Conservation (phyloP, 2,113 vertebrate genomes). For the Notothenia coriiceps region DNA sequence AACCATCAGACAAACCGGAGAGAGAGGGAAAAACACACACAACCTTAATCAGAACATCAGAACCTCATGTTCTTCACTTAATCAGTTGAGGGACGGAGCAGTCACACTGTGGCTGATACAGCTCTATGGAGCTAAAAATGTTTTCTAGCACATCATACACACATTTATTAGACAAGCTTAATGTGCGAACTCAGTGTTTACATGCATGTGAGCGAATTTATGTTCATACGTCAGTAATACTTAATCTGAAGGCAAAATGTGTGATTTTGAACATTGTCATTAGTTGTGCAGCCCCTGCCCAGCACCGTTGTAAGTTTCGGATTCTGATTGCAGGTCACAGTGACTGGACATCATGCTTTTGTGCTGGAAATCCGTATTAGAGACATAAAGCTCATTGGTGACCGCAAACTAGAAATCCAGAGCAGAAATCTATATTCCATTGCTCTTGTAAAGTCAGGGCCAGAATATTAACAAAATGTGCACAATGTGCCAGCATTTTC, state of each 20-base stretch:
- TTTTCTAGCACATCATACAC: not conserved
- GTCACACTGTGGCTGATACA: conserved; percentile 38
- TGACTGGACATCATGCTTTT: not conserved
- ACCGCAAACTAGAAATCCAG: not conserved
- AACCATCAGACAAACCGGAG: conserved; percentile 26
- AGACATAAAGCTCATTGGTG: not conserved
- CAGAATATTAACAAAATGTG: not conserved
- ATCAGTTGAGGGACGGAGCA: conserved; percentile 52
- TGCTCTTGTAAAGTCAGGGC: not conserved
- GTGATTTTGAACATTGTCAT: not conserved
- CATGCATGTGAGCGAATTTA: not conserved
- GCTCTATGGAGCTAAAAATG: not conserved
- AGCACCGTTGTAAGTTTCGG: not conserved
- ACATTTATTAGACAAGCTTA: not conserved
- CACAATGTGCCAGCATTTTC: not conserved
- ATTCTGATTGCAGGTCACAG: not conserved
- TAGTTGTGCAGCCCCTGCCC: not conserved
- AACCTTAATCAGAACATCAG: conserved; percentile 52
- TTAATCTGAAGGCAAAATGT: not conserved
- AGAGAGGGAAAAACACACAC: conserved; percentile 34
- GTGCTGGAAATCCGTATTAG: not conserved
- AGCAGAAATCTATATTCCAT: not conserved
- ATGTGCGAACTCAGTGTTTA: not conserved
- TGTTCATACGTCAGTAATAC: not conserved
- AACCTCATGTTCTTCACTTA: conserved; percentile 48